A percentile compares a stretch with the other conserved stretches of the same genome.
phyloP scores from a whole-genome alignment of 1,140 invertebrate genomes.

The Leptoteleia sp. region DNA sequence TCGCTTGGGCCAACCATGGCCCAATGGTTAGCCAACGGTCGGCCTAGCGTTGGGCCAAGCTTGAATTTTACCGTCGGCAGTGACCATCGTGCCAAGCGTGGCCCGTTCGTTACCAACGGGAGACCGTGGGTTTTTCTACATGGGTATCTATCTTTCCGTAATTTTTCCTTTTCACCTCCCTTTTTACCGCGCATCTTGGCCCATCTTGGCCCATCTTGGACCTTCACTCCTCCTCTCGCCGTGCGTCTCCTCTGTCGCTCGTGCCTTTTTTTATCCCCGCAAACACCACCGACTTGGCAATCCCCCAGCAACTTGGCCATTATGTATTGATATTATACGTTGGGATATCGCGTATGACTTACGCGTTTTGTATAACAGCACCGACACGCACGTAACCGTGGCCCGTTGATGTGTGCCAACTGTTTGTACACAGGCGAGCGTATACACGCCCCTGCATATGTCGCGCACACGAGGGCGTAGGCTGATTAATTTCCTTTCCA shows the following conservation, averaged over 20 bases:
- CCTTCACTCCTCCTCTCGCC: slow-evolving; percentile 45
- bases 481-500: slow-evolving; percentile 61
- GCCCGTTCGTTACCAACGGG: no score
- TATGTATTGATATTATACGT: slow-evolving; percentile 53
- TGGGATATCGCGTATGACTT: slow-evolving; percentile 47
- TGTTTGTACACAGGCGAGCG: not conserved
- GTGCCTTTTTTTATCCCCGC: slow-evolving; percentile 26
- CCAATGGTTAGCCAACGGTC: no score
- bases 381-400: not conserved
- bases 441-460: slow-evolving; percentile 14
- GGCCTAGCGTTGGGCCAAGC: no score
- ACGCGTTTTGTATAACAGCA: slow-evolving; percentile 44
- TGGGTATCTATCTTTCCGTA: slow-evolving; percentile 59
- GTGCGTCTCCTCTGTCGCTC: no score
- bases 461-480: slow-evolving; percentile 33
- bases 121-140: no score
- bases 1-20: no score
- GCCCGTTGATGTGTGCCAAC: not conserved
- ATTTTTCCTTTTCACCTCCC: slow-evolving; percentile 59
- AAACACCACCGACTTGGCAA: slow-evolving; percentile 39
- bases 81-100: no score
- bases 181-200: slow-evolving; percentile 36
- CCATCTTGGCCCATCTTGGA: no score
- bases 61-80: no score
- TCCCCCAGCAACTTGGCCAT: slow-evolving; percentile 26